Evolutionary conservation across 2,888 invertebrate genomes (phyloP), one percentile per base, ranked within the genome.

Genomic region (Caenorhabditis sp.): DNA sequence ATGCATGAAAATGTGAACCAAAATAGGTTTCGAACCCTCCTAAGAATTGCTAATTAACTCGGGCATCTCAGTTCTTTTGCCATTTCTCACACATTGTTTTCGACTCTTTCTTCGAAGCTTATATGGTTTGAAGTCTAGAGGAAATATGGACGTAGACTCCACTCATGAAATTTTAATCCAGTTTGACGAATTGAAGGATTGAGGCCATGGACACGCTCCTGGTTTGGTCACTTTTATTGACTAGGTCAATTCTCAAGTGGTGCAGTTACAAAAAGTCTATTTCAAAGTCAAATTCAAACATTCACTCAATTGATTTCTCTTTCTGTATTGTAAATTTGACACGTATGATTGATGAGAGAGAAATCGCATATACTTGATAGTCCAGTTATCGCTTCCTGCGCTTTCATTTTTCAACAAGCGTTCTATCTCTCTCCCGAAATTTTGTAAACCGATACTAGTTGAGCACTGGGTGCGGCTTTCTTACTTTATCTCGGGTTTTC

Each of bases 1-100:
- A 77, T 77, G 69, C 77, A 77, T 77, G 69, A 64, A 68, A 79
- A 79, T 70, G 79, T 24, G 79, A 51, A 41, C 74, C 56, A 31
- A 64, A 64, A 74, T 64, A 74, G 35, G 10, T 38, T 24, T 47
- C 26, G 41, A 54, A 69, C 51, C n/a, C 69, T 63, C 26, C 41
- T 63, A 49, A 68, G 79, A 79, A 79, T 79, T 79, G 63, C 64
- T 70, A 79, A 79, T 79, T 64, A 35, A 28, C 26, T n/a, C 59
- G 41, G 22, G 24, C 68, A 76, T 49, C 76, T 76, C 68, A 76
- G 22, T 38, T 61, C 41, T 64, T 16, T 63, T 44, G 44, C 38
- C 31, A 51, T 44, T 44, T 56, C 16, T 41, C 47, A 49, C 24
- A 56, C 12, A 38, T 66, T 22, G 64, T 58, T 44, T 66, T 75